Conservation (phyloP, 2,797 vertebrate species). For the Anguilla pacifica region DNA sequence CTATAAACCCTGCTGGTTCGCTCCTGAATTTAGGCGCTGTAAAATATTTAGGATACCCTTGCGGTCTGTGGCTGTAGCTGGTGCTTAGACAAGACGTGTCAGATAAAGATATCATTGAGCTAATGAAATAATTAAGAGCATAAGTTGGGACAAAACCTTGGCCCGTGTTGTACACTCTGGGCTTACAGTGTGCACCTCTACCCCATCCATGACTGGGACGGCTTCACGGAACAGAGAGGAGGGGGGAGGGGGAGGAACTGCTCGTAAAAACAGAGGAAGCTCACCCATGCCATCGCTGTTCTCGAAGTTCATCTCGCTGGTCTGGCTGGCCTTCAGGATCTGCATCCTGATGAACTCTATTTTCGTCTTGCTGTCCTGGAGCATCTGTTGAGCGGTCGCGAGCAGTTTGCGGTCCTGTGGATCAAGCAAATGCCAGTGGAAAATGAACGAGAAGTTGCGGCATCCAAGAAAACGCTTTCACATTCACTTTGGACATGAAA, state of each 20-base stretch:
- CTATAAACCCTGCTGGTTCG: background rate
- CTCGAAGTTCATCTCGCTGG: slow-evolving; percentile 91
- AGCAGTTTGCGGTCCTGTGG: slow-evolving; percentile 93
- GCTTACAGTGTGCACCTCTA: too few relatives aligned
- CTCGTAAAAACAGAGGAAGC: background rate
- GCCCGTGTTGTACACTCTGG: too few relatives aligned
- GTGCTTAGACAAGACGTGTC: background rate
- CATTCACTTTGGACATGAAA: background rate
- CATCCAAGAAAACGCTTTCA: too few relatives aligned
- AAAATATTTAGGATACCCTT: background rate
- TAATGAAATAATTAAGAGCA: too few relatives aligned
- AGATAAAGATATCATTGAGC: background rate
- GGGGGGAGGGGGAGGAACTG: too few relatives aligned
- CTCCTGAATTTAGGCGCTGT: background rate
- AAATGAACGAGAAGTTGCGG: background rate
- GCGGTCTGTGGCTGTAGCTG: background rate
- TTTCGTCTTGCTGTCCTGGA: slow-evolving; percentile 98
- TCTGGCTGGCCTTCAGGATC: slow-evolving; percentile 96
- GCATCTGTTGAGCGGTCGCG: slow-evolving; percentile 95
- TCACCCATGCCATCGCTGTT: slow-evolving; percentile 81
- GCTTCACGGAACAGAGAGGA: too few relatives aligned
- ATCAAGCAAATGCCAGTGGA: slow-evolving; percentile 9
- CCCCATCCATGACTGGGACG: too few relatives aligned
- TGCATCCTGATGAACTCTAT: slow-evolving; percentile 99
- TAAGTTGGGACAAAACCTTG: too few relatives aligned